Evolutionary conservation across 2,113 vertebrate species (phyloP).

Genomic region (Rhizomys pruinosus): DNA sequence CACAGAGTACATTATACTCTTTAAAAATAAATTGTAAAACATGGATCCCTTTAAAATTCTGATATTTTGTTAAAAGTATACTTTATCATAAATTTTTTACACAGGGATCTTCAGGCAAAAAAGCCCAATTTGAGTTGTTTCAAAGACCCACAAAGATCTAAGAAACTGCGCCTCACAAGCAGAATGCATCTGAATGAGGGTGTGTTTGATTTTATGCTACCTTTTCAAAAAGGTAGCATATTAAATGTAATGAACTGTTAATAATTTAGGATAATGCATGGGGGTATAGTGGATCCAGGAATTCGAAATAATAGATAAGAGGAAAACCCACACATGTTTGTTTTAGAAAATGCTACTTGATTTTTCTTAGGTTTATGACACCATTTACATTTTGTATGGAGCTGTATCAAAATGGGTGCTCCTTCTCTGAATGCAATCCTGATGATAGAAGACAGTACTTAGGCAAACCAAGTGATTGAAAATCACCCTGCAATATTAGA

Average conservation of each 20-base stretch:
- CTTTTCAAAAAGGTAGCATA: neutral
- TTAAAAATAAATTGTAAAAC: no score
- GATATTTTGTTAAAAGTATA: slow-evolving; percentile 12
- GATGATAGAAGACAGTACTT: neutral
- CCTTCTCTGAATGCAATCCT: neutral
- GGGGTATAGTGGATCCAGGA: no score
- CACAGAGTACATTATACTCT: no score
- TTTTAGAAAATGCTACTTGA: slow-evolving; percentile 48
- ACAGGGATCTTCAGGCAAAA: neutral
- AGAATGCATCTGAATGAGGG: neutral
- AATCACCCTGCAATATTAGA: neutral
- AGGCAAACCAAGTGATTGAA: neutral
- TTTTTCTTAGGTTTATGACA: slow-evolving; percentile 16
- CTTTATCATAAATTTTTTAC: slow-evolving; percentile 52
- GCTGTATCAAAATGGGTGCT: neutral
- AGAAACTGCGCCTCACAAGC: neutral
- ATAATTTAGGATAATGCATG: no score
- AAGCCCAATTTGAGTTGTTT: slow-evolving; percentile 6
- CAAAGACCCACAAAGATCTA: neutral
- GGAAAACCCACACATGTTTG: neutral
- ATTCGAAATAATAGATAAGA: no score
- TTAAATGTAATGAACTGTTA: no score
- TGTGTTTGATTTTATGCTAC: neutral
- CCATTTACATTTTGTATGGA: neutral
- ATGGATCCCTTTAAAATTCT: neutral